A percentile compares a stretch with the other conserved stretches of the same genome.
phyloP scores from a whole-genome alignment of 2,113 vertebrate species.

The Zeus faber region DNA sequence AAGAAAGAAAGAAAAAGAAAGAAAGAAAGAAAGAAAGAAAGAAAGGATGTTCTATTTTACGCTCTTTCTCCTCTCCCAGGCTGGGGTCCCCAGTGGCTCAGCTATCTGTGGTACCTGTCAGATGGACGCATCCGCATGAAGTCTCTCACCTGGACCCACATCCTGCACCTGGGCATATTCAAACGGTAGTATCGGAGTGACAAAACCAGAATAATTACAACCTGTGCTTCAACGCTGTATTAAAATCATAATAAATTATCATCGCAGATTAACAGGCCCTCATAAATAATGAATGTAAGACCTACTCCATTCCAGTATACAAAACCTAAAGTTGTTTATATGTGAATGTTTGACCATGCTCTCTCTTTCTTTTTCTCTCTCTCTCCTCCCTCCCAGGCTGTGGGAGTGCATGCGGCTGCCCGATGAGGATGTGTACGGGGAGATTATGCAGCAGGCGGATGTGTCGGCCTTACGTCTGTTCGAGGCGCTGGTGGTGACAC shows the following conservation, averaged over 20 bases:
- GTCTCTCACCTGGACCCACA: conserved; percentile 70
- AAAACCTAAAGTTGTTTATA: too few species aligned
- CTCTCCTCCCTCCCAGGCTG: conserved; percentile 61
- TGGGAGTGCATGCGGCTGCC: conserved; percentile 63
- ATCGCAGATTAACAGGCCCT: too few species aligned
- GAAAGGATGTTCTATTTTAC: not conserved
- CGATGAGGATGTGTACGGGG: conserved; percentile 14
- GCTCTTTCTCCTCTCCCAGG: conserved; percentile 37
- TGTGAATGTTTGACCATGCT: too few species aligned
- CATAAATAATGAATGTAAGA: too few species aligned
- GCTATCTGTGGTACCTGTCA: conserved; percentile 78
- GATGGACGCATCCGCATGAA: conserved; percentile 59
- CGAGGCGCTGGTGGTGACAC: conserved; percentile 80
- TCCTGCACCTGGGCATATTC: conserved; percentile 85
- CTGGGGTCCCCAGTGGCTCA: conserved; percentile 77
- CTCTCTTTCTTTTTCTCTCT: not conserved
- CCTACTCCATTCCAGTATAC: too few species aligned
- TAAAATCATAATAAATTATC: too few species aligned
- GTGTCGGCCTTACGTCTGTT: conserved; percentile 75
- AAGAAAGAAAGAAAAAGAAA: not conserved
- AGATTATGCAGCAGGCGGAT: conserved; percentile 76
- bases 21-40: not conserved
- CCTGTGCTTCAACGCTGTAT: not conserved
- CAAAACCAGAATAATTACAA: too few species aligned
- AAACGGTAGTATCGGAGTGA: conserved; percentile 69